Conservation (phyloP, 1,140 invertebrate species). For the Zelostemma sp. region DNA sequence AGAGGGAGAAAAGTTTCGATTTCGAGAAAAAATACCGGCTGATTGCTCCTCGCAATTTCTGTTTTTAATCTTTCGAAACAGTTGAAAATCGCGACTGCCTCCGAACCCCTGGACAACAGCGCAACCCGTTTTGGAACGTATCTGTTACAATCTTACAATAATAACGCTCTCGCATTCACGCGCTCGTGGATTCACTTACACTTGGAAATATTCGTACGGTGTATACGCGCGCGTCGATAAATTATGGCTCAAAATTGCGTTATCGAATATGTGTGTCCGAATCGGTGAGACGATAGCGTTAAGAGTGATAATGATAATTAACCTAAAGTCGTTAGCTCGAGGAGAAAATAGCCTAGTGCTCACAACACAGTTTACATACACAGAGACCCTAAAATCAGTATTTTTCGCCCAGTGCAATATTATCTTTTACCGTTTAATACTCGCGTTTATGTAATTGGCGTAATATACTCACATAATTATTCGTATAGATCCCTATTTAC, state of each 20-base stretch:
- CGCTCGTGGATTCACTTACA: neutral
- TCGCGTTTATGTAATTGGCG: conserved; percentile 55
- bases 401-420: conserved; percentile 17
- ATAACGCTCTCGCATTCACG: neutral
- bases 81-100: conserved; percentile 54
- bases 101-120: conserved; percentile 40
- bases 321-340: conserved; percentile 33
- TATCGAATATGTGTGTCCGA: conserved; percentile 2
- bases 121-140: conserved; percentile 38
- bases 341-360: conserved; percentile 50
- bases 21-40: no score
- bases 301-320: conserved; percentile 18
- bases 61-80: no score
- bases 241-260: conserved; percentile 16
- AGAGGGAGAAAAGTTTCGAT: no score
- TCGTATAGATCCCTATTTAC: conserved; percentile 49
- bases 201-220: conserved; percentile 3
- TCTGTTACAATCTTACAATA: conserved; percentile 22
- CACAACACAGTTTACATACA: conserved; percentile 52
- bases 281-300: conserved; percentile 6
- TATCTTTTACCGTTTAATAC: conserved; percentile 48
- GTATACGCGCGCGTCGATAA: conserved; percentile 4
- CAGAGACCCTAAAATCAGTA: conserved; percentile 27
- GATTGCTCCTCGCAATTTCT: no score
- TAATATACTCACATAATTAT: conserved; percentile 56